phyloP scores from a whole-genome alignment of 2,797 vertebrate species.

The Sebastes goodei region DNA sequence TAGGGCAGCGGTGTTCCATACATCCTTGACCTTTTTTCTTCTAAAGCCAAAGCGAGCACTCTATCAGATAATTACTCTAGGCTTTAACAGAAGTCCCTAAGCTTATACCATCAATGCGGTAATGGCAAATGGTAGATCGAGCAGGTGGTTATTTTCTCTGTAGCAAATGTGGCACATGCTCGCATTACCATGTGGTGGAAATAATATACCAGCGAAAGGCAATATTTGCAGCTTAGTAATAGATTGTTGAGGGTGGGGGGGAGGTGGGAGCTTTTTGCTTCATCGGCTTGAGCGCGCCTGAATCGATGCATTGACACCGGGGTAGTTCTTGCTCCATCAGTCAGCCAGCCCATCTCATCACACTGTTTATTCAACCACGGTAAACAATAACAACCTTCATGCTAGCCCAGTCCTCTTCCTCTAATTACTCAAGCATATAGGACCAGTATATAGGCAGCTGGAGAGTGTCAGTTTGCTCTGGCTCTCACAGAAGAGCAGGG shows the following conservation, averaged over 20 bases:
- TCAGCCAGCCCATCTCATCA: constrained; percentile 73
- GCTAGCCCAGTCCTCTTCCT: constrained; percentile 42
- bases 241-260: constrained; percentile 28
- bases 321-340: constrained; percentile 60
- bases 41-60: constrained; percentile 28
- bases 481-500: constrained; percentile 12
- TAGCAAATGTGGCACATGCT: background rate
- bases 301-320: constrained; percentile 70
- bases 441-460: constrained; percentile 33
- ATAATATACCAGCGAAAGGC: background rate
- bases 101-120: constrained; percentile 47
- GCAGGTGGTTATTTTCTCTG: constrained; percentile 33
- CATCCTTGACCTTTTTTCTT: constrained; percentile 50
- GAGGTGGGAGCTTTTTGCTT: constrained; percentile 50
- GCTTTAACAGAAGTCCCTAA: constrained; percentile 43
- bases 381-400: constrained; percentile 74
- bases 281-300: constrained; percentile 33
- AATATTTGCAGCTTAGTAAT: constrained; percentile 54
- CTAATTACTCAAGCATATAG: constrained; percentile 61
- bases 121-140: constrained; percentile 26
- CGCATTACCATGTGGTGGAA: constrained; percentile 1
- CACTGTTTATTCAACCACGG: constrained; percentile 70
- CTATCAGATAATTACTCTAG: constrained; percentile 60
- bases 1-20: background rate
- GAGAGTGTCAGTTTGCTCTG: constrained; percentile 10